Evolutionary conservation across 2,888 invertebrate genomes (phyloP).

Genomic region (Drosophila pegasa): DNA sequence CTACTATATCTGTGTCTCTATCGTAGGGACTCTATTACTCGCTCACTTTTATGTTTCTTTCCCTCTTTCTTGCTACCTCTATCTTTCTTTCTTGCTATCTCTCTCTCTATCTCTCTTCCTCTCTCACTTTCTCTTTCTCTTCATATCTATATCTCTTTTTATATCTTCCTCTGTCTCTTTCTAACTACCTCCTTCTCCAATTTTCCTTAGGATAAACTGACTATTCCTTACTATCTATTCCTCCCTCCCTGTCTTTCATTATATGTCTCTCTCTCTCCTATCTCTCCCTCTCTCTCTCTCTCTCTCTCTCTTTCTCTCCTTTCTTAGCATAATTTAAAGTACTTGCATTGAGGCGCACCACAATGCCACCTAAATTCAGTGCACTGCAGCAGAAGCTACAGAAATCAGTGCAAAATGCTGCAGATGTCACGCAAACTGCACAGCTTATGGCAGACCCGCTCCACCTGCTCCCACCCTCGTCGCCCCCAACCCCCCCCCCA

Average conservation of each 20-base stretch:
- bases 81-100: neutral
- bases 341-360: slow-evolving; percentile 7
- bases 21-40: too few relatives aligned
- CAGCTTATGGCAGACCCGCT: neutral
- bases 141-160: too few relatives aligned
- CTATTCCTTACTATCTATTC: neutral
- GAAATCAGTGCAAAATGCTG: slow-evolving; percentile 34
- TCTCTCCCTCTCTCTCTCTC: neutral
- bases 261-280: neutral
- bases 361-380: slow-evolving; percentile 26
- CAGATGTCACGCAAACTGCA: slow-evolving; percentile 12
- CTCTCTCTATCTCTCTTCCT: neutral
- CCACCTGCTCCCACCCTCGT: neutral
- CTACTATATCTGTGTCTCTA: too few relatives aligned
- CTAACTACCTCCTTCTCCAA: neutral
- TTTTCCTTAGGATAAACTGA: too few relatives aligned
- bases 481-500: neutral
- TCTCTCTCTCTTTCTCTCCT: neutral
- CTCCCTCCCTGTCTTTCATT: neutral
- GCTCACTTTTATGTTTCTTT: too few relatives aligned
- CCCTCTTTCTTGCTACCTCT: too few relatives aligned
- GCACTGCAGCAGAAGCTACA: neutral
- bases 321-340: slow-evolving; percentile 33
- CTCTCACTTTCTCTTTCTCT: too few relatives aligned
- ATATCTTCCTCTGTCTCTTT: neutral